Percentiles rank a stretch among this genome's conserved stretches.
These are phyloP conservation scores for Cantharis nigra DNA, from an alignment of 2,888 invertebrate genomes.

Conservation along the genomic window DNA sequence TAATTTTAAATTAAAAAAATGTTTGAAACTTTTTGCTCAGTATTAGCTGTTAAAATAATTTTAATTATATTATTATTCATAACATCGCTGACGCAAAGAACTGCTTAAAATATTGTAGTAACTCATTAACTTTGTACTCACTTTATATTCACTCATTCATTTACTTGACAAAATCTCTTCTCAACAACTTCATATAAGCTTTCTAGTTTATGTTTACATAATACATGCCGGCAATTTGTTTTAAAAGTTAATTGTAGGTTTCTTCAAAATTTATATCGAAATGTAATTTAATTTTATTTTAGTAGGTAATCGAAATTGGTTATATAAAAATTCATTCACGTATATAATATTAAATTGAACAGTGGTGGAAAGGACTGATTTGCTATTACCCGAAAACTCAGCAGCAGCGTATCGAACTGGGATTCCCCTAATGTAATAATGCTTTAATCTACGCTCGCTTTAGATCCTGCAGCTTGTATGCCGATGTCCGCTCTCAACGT, in stretches of 20 bases:
- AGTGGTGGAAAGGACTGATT: constrained; percentile 30
- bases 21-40: not conserved
- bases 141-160: constrained; percentile 13
- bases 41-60: not conserved
- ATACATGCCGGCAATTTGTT: not conserved
- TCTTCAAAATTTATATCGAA: not conserved
- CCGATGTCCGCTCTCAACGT: constrained; percentile 45
- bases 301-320: not conserved
- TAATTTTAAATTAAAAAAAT: not conserved
- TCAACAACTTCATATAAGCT: not conserved
- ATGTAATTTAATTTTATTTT: not conserved
- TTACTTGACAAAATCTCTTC: not conserved
- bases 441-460: constrained; percentile 50
- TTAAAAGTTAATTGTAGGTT: not conserved
- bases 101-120: constrained; percentile 5
- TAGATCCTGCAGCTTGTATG: constrained; percentile 48
- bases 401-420: constrained; percentile 43
- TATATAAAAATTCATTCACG: not conserved
- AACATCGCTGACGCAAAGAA: not conserved
- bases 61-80: constrained; percentile 7
- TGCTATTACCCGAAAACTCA: constrained; percentile 33
- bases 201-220: not conserved
- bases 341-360: not conserved
- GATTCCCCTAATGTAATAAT: constrained; percentile 52
- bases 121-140: constrained; percentile 16